Conservation (phyloP, 2,888 invertebrate species). For the Agrotis clavis region DNA sequence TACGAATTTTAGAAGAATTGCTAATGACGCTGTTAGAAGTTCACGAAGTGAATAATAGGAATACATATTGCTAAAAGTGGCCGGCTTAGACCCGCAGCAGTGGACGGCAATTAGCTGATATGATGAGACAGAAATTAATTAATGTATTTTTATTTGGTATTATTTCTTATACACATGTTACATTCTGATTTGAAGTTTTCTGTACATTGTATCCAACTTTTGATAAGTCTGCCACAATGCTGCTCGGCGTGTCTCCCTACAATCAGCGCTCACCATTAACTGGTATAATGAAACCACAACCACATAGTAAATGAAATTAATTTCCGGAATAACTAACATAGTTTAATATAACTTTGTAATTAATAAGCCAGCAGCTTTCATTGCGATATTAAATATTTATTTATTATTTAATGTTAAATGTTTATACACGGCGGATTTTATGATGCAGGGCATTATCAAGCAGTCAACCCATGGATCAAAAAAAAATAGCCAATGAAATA, state of each 20-base stretch:
- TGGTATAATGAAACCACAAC: background rate
- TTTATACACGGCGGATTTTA: too few relatives aligned
- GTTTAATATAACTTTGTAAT: constrained; percentile 13
- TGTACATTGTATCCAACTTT: background rate
- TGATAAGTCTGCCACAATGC: background rate
- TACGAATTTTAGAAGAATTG: too few relatives aligned
- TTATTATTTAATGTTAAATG: too few relatives aligned
- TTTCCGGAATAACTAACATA: constrained; percentile 5
- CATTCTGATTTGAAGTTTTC: background rate
- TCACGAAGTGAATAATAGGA: too few relatives aligned
- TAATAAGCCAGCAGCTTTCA: constrained; percentile 1
- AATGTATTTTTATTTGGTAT: background rate
- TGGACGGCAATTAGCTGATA: too few relatives aligned
- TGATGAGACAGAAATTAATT: too few relatives aligned
- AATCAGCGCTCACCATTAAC: background rate
- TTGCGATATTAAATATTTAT: constrained; percentile 5
- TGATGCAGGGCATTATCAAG: too few relatives aligned
- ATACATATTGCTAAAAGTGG: too few relatives aligned
- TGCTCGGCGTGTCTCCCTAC: background rate
- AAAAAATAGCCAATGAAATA: too few relatives aligned
- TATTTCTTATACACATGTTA: background rate
- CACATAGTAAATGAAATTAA: constrained; percentile 7
- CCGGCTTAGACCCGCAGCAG: too few relatives aligned
- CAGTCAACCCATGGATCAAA: too few relatives aligned
- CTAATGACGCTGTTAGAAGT: too few relatives aligned